Evolutionary conservation across 2,797 vertebrate species (phyloP).

Genomic region (Sus cebifrons): DNA sequence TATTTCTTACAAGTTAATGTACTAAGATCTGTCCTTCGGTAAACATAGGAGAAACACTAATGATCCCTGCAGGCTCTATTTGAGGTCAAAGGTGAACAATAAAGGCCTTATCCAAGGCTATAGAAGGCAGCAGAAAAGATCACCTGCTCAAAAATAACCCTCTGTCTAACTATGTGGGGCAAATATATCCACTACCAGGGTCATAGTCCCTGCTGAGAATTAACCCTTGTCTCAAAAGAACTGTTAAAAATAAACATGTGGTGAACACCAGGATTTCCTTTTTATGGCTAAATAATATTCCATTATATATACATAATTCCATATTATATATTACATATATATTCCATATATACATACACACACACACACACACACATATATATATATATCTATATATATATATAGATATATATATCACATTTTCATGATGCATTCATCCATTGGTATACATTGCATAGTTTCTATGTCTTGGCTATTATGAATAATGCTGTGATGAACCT

Average conservation of each 20-base stretch:
- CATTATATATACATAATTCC: background rate
- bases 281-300: background rate
- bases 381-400: no score
- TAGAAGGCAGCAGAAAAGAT: background rate
- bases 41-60: slow-evolving; percentile 41
- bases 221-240: background rate
- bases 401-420: background rate
- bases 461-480: background rate
- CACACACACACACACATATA: background rate
- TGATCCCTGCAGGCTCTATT: background rate
- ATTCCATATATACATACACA: background rate
- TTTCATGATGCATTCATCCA: background rate
- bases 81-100: slow-evolving; percentile 23
- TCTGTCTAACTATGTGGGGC: background rate
- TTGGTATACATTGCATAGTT: background rate
- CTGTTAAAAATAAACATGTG: slow-evolving; percentile 20
- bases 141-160: background rate
- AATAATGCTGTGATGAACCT: background rate
- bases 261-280: background rate
- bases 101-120: background rate
- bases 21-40: slow-evolving; percentile 55
- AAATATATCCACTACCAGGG: background rate
- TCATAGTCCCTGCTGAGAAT: background rate
- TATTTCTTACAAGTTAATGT: slow-evolving; percentile 62
- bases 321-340: no score